These are phyloP conservation scores for Aix galericulata DNA, from an alignment of 2,113 vertebrate species.

Conservation along the genomic window DNA sequence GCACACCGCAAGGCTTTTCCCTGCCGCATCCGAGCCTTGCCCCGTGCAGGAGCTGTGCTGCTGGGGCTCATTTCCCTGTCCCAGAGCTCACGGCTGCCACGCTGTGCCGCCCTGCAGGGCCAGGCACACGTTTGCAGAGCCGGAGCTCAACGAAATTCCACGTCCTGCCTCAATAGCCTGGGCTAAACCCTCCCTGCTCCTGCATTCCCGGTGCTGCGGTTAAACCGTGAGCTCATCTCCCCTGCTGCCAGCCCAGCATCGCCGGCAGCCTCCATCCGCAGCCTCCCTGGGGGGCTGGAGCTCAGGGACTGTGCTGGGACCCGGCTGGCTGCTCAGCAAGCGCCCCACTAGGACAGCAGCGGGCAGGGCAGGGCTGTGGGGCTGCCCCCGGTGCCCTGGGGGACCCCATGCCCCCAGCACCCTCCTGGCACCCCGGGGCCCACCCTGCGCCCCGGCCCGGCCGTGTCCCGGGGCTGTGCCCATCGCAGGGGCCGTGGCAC, in stretches of 20 bases:
- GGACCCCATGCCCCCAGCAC: accelerated
- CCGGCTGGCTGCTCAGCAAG: background rate
- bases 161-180: accelerated
- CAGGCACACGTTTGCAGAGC: background rate
- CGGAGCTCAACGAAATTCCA: accelerated
- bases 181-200: background rate
- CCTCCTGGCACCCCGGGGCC: background rate
- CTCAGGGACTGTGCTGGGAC: background rate
- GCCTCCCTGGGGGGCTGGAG: background rate
- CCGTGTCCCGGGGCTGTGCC: background rate
- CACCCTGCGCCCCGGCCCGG: too few species aligned
- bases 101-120: background rate
- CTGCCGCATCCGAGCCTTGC: background rate
- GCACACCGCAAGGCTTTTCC: background rate
- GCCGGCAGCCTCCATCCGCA: background rate
- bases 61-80: background rate
- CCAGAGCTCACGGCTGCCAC: background rate
- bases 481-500: background rate
- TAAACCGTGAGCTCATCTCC: background rate
- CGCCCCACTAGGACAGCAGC: accelerated
- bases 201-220: background rate
- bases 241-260: background rate
- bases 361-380: background rate
- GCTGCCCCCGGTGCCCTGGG: background rate
- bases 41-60: background rate